Evolutionary conservation across 1,140 invertebrate species (phyloP), one percentile per base, ranked within the genome.

Genomic region (Arctopsyche grandis): DNA sequence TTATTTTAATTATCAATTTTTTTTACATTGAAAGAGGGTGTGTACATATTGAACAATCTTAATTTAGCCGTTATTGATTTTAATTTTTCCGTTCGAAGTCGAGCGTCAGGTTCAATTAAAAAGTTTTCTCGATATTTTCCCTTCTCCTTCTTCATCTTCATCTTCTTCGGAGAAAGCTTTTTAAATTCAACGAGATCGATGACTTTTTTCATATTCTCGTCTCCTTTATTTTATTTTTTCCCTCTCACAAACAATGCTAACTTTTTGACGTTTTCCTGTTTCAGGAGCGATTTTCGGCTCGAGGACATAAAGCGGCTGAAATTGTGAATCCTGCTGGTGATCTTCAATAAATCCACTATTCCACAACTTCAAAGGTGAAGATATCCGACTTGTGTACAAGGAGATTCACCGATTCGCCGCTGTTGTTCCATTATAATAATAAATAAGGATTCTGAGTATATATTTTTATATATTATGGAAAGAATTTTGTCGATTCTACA

Each of bases 201-300:
- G 1, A 22, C 38, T 44, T 16, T 76, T 76, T 9, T 29, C 21
- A 38, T 38, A 38, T 38, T 38, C 29, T 60, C 16, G 0, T 76
- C 44, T 58, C 29, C 60, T 73, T 66, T 75, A 10, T 75, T 44
- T 73, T 75, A 60, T 21, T 60, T 19, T 60, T 60, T 9, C 3
- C 16, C 21, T 19, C 10, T 22, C 12, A 52, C 12, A 60, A 22
- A 21, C 58, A 21, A 19, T 21, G 9, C 58, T 60, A 22, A 21
- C 21, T 60, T 60, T 52, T 21, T 60, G n/a, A 60, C 38, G 60
- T 21, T 12, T 71, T 71, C 5, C 44, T 29, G 43, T 80, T 80
- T 78, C 76, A 80, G 79, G 76, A 80, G 79, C 46, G 79, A 80
- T 58, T 80, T 80, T 43, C 79, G 79, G 5, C 24, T 80, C 69